These are phyloP conservation scores for Acromyrmex echinatior DNA, from an alignment of 1,140 invertebrate species.

Conservation along the genomic window DNA sequence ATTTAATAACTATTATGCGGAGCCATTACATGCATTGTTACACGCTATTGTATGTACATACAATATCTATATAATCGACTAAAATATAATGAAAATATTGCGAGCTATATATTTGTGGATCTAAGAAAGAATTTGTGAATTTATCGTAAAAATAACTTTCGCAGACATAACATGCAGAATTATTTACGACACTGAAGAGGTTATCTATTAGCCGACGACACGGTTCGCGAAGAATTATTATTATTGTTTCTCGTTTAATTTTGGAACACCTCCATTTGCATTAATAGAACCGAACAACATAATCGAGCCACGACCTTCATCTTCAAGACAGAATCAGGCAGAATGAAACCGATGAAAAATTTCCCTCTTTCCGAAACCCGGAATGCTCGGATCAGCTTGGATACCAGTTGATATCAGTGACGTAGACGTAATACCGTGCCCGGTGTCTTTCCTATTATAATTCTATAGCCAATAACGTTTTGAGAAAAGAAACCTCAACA, in stretches of 20 bases:
- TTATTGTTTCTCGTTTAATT: constrained; percentile 6
- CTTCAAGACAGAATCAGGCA: not conserved
- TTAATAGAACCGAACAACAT: not conserved
- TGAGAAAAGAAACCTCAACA: too few relatives aligned
- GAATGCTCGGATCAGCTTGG: too few relatives aligned
- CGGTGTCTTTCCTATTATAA: too few relatives aligned
- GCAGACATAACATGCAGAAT: constrained; percentile 50
- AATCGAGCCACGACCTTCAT: not conserved
- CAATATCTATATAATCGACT: constrained; percentile 8
- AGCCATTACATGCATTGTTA: constrained; percentile 32
- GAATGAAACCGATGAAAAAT: too few relatives aligned
- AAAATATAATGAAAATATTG: constrained; percentile 20
- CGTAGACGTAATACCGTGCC: too few relatives aligned
- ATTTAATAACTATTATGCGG: constrained; percentile 20
- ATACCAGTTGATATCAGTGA: too few relatives aligned
- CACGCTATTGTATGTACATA: not conserved
- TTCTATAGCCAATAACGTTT: too few relatives aligned
- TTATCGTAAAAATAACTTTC: constrained; percentile 22
- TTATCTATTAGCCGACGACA: constrained; percentile 21
- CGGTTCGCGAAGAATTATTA: constrained; percentile 11
- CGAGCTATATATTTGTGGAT: constrained; percentile 14
- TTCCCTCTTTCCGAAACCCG: too few relatives aligned
- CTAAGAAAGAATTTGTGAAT: constrained; percentile 13
- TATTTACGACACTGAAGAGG: constrained; percentile 44
- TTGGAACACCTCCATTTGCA: not conserved